Base-by-base conservation (phyloP, 2,888 invertebrate genomes). In the Drosophila monieri region DNA sequence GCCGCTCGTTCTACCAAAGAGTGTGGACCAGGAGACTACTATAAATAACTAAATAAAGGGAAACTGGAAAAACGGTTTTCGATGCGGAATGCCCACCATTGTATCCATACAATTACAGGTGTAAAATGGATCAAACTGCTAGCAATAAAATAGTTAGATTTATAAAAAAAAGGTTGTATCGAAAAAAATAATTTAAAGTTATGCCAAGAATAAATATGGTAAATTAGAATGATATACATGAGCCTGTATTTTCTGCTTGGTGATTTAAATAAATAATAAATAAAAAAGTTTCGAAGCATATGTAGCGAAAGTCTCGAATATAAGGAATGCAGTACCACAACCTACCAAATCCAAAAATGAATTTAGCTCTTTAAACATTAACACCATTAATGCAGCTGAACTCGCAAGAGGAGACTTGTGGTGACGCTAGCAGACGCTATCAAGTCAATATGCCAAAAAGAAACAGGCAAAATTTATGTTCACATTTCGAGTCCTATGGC, bases 401-500 rank as follows among this genome's bases (percentile, higher is more conserved):
- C 6, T 25, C 25, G 6, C 6, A 25, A 6, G 25, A 25, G 25
- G 6, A 25, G 25, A 25, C 6, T 25, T 25, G 25, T 2, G 25
- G 8, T 6, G 2, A 25, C 8, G 8, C 6, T 25, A 25, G 6
- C n/a, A n/a, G n/a, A n/a, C 10, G 4, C 32, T 12, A 12, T 12
- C 12, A 9, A 32, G 32, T 32, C 12, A 12, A 10, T 12, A 12
- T 35, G 2, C 5, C n/a, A 35, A n/a, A 4, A 32, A 9, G 12
- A 32, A 32, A 12, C 3, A 12, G 32, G 3, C 12, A 32, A 32
- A 32, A 32, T 32, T 12, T 32, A 32, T 10, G 68, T 74, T 76
- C 59, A 74, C 73, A 78, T 78, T 76, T 77, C 70, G 27, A 9
- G 60, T 35, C 32, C 62, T 32, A 35, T 47, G 49, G 62, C 78